phyloP scores from a whole-genome alignment of 2,888 invertebrate species.

The Heteromyza rotundicornis region DNA sequence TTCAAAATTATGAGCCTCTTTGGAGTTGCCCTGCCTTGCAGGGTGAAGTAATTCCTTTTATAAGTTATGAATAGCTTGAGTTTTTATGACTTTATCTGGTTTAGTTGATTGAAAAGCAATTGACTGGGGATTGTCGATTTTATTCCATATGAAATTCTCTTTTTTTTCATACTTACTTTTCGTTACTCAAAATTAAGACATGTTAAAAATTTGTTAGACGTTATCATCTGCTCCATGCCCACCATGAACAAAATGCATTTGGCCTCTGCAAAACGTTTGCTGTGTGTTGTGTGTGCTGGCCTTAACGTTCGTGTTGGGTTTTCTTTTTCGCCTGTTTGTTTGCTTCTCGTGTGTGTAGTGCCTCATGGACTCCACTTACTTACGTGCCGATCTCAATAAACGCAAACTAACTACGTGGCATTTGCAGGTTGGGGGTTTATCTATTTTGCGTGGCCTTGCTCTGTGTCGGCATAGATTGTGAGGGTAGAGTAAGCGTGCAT shows the following conservation, averaged over 20 bases:
- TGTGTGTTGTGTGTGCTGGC: neutral
- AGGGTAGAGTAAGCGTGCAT: too few relatives aligned
- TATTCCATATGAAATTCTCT: too few relatives aligned
- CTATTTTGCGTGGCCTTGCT: constrained; percentile 29
- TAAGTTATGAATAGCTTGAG: constrained; percentile 19
- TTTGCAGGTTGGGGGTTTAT: constrained; percentile 3
- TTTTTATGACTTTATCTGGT: neutral
- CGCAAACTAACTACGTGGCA: too few relatives aligned
- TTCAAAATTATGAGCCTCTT: constrained; percentile 37
- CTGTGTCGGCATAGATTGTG: constrained; percentile 32
- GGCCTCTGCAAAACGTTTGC: neutral
- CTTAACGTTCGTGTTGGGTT: neutral
- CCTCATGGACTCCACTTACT: neutral
- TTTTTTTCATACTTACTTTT: too few relatives aligned
- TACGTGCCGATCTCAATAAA: constrained; percentile 1
- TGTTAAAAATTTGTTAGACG: constrained; percentile 46
- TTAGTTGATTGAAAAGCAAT: neutral
- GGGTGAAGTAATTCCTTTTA: constrained; percentile 5
- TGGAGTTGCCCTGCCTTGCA: constrained; percentile 21
- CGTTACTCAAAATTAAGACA: constrained; percentile 2
- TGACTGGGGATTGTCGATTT: neutral
- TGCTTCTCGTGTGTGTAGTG: neutral
- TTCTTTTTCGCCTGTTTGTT: neutral
- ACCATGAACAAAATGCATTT: neutral
- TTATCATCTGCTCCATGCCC: constrained; percentile 45